Evolutionary conservation across 2,888 invertebrate species (phyloP).

Genomic region (Amaurobius ferox): DNA sequence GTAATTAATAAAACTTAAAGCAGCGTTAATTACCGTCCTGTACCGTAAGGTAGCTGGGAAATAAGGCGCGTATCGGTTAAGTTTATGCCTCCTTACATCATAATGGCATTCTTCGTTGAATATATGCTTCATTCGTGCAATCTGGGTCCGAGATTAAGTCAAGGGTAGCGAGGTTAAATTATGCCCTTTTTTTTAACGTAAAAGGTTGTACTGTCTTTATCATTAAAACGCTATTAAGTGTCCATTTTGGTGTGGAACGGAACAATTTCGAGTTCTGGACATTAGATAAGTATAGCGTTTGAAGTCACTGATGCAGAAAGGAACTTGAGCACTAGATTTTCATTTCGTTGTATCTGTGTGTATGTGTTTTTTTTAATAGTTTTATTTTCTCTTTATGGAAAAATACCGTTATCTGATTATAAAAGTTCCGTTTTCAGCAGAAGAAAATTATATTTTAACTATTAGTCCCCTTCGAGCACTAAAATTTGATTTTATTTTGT

Average conservation of each 20-base stretch:
- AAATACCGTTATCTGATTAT: too few species aligned
- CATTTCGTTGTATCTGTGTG: too few species aligned
- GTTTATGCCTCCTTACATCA: not conserved
- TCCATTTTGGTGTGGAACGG: not conserved
- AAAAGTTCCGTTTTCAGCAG: too few species aligned
- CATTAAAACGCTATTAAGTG: not conserved
- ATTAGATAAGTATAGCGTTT: not conserved
- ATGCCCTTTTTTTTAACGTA: not conserved
- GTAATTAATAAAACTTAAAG: slow-evolving; percentile 43
- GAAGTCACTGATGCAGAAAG: not conserved
- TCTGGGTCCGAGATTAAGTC: too few species aligned
- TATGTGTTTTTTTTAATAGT: too few species aligned
- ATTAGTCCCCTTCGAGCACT: too few species aligned
- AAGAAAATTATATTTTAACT: too few species aligned
- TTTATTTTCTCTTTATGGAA: too few species aligned
- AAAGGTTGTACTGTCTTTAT: not conserved
- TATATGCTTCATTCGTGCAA: too few species aligned
- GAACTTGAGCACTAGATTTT: too few species aligned
- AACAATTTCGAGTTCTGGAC: too few species aligned
- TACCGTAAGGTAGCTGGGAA: not conserved
- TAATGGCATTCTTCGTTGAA: not conserved
- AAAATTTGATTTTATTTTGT: too few species aligned
- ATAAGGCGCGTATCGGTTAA: not conserved
- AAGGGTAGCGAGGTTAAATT: not conserved
- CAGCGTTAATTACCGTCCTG: not conserved